A percentile compares a stretch with the other conserved stretches of the same genome.
Conservation (phyloP, 2,113 vertebrate genomes). For the Neomonachus schauinslandi region DNA sequence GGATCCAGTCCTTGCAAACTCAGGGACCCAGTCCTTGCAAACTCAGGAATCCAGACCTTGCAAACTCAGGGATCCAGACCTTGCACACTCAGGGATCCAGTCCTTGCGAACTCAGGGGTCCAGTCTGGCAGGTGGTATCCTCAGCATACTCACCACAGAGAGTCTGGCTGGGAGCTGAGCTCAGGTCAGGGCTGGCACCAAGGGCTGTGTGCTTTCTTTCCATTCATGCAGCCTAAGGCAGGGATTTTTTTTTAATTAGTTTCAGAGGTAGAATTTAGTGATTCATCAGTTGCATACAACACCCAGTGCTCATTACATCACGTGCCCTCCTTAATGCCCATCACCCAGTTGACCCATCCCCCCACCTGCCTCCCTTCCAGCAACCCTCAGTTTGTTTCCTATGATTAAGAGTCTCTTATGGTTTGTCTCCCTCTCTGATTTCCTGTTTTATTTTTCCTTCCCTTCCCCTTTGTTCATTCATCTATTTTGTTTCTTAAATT, state of each 20-base stretch:
- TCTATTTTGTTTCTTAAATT: no score
- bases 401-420: neutral
- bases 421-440: neutral
- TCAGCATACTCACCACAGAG: neutral
- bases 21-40: neutral
- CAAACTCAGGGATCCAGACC: neutral
- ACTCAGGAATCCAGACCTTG: neutral
- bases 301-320: neutral
- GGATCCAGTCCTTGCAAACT: neutral
- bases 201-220: neutral
- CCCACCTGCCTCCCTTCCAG: neutral
- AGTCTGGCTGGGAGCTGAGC: neutral
- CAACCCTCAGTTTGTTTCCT: neutral
- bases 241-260: no score
- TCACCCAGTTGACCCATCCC: no score
- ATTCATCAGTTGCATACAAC: neutral
- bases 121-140: neutral
- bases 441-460: neutral
- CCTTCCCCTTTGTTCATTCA: neutral
- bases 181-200: neutral
- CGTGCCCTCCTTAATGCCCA: neutral
- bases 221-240: neutral
- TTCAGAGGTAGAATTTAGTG: no score
- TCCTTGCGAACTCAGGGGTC: no score
- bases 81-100: no score